Evolutionary conservation across 2,113 vertebrate genomes (phyloP), one percentile per base, ranked within the genome.

Genomic region (Xiphophorus hellerii): DNA sequence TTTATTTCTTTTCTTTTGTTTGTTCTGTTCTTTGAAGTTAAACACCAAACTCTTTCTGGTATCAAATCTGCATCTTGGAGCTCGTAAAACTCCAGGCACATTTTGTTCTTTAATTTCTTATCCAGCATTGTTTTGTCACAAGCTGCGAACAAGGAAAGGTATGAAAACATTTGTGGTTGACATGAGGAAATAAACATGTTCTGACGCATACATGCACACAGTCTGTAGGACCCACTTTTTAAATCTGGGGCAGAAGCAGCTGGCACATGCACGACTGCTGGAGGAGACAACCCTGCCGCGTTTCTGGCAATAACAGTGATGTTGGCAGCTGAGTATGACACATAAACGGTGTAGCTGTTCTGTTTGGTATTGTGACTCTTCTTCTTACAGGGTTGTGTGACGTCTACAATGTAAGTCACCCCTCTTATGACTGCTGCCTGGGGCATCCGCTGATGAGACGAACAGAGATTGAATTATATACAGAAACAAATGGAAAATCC

Each of bases 41-140:
- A 71, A 42, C 4, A 75, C 15, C 77, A 78, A 5, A 87, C 85
- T n/a, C 35, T 33, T 48, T 15, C 25, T 63, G 80, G 69, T 39
- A 39, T 77, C 3, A 39, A 73, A 29, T 81, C 64, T 66, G 70
- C 87, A 4, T 92, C 79, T 70, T 66, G 73, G 39, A 93, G 42
- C 63, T 89, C 66, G 12, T 92, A 91, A 86, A 84, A 92, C 82
- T 94, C 91, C 22, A 85, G 66, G 44, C 93, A 95, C 28, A 22
- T 74, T 10, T 0, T 33, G 6, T n/a, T 69, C 0, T 61, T 27
- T 0, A 66, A 1, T 3, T 51, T 68, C 58, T 28, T 0, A 11
- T 78, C 0, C 37, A 44, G 4, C 33, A 76, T 60, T 0, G 61
- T 81, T 44, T 80, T 37, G 28, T 67, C 44, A 85, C 93, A 94